Evolutionary conservation across 2,113 vertebrate genomes (phyloP).

Genomic region (Notarius quadriscutis): DNA sequence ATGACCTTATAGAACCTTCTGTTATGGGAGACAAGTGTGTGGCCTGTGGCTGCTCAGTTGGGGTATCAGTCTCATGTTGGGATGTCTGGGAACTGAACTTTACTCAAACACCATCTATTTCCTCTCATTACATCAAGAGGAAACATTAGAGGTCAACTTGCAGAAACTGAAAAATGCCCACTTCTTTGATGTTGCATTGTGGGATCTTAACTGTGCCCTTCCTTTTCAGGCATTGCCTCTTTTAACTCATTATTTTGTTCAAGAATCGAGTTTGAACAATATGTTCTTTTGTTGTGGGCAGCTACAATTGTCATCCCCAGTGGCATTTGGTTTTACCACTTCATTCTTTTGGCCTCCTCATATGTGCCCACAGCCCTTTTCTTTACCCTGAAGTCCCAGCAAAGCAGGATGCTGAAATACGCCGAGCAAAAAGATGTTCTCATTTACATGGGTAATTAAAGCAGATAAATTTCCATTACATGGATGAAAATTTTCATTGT

Average conservation of each 20-base stretch:
- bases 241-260: constrained; percentile 42
- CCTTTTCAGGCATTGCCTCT: constrained; percentile 48
- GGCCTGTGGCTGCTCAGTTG: constrained; percentile 28
- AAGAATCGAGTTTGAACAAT: constrained; percentile 58
- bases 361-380: constrained; percentile 38
- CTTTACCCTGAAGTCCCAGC: constrained; percentile 28
- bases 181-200: constrained; percentile 51
- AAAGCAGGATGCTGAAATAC: constrained; percentile 40
- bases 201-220: constrained; percentile 59
- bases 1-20: constrained; percentile 37
- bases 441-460: constrained; percentile 41
- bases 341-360: constrained; percentile 48
- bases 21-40: constrained; percentile 33
- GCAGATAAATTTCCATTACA: constrained; percentile 29
- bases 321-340: constrained; percentile 51
- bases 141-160: constrained; percentile 52
- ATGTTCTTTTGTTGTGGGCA: constrained; percentile 61
- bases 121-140: constrained; percentile 42
- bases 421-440: constrained; percentile 27
- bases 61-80: constrained; percentile 31
- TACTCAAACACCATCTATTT: constrained; percentile 42
- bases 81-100: constrained; percentile 41
- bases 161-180: constrained; percentile 46
- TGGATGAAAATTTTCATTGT: constrained; percentile 26
- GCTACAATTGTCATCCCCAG: constrained; percentile 61